These are phyloP conservation scores for Mythimna pallens DNA, from an alignment of 2,888 invertebrate species.

Conservation along the genomic window DNA sequence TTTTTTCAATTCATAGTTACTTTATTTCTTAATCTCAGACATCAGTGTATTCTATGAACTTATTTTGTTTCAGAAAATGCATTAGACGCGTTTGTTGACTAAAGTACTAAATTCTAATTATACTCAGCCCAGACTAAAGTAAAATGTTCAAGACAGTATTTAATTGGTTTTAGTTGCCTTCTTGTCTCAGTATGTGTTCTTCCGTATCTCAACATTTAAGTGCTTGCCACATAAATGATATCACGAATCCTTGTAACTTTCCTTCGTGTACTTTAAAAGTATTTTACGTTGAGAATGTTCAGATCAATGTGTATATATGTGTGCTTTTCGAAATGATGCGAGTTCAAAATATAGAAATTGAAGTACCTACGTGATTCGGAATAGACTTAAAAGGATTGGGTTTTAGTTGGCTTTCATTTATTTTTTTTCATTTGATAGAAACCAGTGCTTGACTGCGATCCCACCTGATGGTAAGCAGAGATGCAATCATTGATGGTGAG, in stretches of 20 bases:
- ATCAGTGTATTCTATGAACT: not conserved
- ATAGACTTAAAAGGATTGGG: not conserved
- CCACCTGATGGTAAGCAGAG: too few species aligned
- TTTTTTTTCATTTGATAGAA: too few species aligned
- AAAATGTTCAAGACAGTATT: not conserved
- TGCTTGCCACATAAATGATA: conserved; percentile 48
- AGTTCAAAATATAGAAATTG: not conserved
- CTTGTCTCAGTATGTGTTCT: not conserved
- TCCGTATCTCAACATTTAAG: conserved; percentile 36
- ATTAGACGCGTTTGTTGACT: not conserved
- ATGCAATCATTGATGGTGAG: too few species aligned
- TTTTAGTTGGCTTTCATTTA: too few species aligned
- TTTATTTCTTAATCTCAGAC: too few species aligned
- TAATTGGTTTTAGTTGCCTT: not conserved
- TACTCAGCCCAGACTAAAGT: not conserved
- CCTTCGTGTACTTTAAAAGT: conserved; percentile 30
- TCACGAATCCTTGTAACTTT: conserved; percentile 52
- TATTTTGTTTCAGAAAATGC: not conserved
- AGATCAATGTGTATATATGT: conserved; percentile 14
- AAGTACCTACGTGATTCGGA: not conserved
- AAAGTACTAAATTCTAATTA: not conserved
- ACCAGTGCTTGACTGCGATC: too few species aligned
- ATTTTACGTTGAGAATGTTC: conserved; percentile 25
- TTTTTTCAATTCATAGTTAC: too few species aligned
- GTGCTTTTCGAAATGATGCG: conserved; percentile 13